Base-by-base conservation (phyloP, 92 coral and sea anemone species). In the Epizoanthus fatuus region DNA sequence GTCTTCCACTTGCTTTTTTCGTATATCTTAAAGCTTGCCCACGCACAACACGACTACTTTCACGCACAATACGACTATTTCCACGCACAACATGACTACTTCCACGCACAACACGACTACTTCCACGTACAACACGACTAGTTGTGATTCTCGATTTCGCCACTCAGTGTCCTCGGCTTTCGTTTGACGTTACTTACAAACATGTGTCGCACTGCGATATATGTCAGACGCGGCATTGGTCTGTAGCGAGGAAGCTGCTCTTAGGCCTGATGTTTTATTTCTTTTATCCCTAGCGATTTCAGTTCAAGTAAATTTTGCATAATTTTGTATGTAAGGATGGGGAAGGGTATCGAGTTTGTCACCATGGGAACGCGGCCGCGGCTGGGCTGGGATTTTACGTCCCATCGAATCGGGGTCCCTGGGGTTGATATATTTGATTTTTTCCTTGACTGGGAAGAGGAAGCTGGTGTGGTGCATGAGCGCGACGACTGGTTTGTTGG, bases 401-500 rank as follows among this genome's bases (percentile, higher is more conserved):
- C 94, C 94, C 94, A 93, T 81, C 1, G 91, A 88, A 16, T 42
- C 68, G 5, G 94, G 91, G 51, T 88, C 93, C 32, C 51, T 40
- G 0, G 97, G 97, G 63, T 93, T 80, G 2, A 87, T 73, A 35
- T 84, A 38, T 20, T 58, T 69, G 15, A 94, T 89, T 44, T 80
- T 80, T 60, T 90, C 92, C 79, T 95, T 95, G 52, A 87, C 90
- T 29, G 98, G 99, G 67, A 97, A 95, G 37, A 93, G 97, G 79
- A 97, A 97, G 4, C 92, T 76, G 25, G 88, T 89, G 72, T 97
- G 92, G 1, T 93, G 92, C 85, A 94, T 90, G 88, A 97, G 86
- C 4, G 95, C 99, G 4, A 97, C 99, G 1, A 95, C 91, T 3
- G 99, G 99, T 74, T 95, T 95, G 74, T 92, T 92, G 1, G 99